phyloP scores from a whole-genome alignment of 2,113 vertebrate genomes.

The Seriola aureovittata region DNA sequence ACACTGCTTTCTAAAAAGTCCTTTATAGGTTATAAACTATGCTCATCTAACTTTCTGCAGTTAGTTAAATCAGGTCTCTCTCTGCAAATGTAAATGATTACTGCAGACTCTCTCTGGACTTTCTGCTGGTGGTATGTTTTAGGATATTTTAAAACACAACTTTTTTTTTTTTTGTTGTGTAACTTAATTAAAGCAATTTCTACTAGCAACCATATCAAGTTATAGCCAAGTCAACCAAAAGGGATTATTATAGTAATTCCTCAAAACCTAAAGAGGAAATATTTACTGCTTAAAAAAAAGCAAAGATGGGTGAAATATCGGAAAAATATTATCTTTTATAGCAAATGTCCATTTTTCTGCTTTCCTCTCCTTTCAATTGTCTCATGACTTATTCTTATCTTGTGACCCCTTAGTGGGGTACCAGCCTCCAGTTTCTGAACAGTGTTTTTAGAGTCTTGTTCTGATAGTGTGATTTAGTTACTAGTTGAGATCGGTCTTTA shows the following conservation, averaged over 20 bases:
- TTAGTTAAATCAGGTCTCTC: background rate
- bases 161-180: too few relatives aligned
- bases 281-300: background rate
- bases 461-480: background rate
- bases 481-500: background rate
- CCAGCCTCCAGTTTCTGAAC: background rate
- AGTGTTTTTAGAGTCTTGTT: background rate
- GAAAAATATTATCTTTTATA: background rate
- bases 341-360: background rate
- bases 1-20: too few relatives aligned
- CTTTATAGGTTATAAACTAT: too few relatives aligned
- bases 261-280: background rate
- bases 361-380: background rate
- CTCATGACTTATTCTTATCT: background rate
- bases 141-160: background rate
- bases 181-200: background rate
- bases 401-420: background rate
- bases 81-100: background rate
- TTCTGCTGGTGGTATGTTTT: too few relatives aligned
- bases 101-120: background rate
- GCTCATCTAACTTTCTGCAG: too few relatives aligned
- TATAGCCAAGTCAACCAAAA: background rate
- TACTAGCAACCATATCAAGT: background rate
- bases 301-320: background rate
- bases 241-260: background rate